Percentiles rank a stretch among this genome's conserved stretches.
Evolutionary conservation across 2,888 invertebrate genomes (phyloP).

Genomic region (Ischnura elegans): DNA sequence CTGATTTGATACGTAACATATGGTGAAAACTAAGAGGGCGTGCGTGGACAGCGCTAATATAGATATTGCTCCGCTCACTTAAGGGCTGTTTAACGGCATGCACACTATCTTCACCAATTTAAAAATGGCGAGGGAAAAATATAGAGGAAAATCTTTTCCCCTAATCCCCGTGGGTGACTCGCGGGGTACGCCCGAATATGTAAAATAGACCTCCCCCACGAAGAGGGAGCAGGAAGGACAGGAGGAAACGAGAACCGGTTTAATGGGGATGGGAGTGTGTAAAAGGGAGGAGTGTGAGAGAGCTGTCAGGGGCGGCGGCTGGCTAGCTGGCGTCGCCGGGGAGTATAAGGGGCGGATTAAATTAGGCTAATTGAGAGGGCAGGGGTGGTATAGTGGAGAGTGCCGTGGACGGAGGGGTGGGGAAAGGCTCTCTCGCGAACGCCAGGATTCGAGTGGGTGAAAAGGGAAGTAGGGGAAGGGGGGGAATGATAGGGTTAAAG

Average conservation of each 20-base stretch:
- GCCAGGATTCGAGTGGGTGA: background rate
- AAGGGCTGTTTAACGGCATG: no score
- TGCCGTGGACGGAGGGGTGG: background rate
- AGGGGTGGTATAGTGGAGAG: background rate
- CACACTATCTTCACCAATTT: no score
- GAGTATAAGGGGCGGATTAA: conserved; percentile 38
- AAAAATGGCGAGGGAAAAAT: no score
- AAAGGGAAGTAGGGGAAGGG: background rate
- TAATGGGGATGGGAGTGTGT: background rate
- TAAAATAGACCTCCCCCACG: no score
- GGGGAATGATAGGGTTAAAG: no score
- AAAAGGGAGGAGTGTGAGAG: background rate
- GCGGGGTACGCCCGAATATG: no score
- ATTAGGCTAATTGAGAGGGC: conserved; percentile 28
- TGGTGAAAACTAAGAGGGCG: no score
- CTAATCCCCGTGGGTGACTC: no score
- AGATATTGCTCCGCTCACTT: no score
- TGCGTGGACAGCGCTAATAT: no score
- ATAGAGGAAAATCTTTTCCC: no score
- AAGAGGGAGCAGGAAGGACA: background rate
- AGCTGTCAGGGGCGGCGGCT: background rate
- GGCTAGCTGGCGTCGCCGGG: conserved; percentile 27
- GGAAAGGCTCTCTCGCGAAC: background rate
- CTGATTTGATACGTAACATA: no score
- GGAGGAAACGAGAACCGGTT: background rate